Percentiles rank a stretch among this genome's conserved stretches.
These are phyloP conservation scores for Catagonus wagneri DNA, from an alignment of 2,113 vertebrate species.

Conservation along the genomic window DNA sequence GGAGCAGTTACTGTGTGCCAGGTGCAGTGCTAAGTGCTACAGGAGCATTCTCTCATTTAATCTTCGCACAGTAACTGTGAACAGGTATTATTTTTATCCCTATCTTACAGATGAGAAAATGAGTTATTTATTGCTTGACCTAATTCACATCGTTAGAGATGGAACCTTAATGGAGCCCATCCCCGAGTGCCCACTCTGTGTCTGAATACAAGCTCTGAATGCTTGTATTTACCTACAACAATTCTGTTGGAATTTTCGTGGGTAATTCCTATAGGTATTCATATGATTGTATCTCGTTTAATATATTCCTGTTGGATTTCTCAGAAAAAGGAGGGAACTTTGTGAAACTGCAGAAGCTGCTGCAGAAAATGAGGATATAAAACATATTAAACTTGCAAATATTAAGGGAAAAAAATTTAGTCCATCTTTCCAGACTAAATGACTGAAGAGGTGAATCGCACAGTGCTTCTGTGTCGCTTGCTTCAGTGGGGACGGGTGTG, in stretches of 20 bases:
- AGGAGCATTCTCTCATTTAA: background rate
- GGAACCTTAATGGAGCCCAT: background rate
- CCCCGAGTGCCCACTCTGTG: background rate
- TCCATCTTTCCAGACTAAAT: background rate
- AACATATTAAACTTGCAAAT: background rate
- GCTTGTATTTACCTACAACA: background rate
- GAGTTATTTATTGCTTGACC: background rate
- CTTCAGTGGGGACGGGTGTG: rapidly evolving
- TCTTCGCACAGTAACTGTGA: background rate
- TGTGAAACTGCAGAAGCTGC: background rate
- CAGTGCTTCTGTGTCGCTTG: background rate
- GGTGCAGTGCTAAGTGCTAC: background rate
- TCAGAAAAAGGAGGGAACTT: background rate
- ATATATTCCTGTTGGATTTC: constrained; percentile 8
- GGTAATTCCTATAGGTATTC: background rate
- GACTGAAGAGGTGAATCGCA: background rate
- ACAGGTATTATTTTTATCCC: background rate
- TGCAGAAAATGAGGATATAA: background rate
- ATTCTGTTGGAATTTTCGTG: background rate
- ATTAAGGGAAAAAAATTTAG: background rate
- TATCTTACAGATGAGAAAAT: background rate
- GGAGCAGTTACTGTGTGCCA: background rate
- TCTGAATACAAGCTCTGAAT: background rate
- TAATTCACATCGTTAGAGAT: background rate
- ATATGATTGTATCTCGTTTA: background rate